phyloP scores from a whole-genome alignment of 2,113 vertebrate species.

The Leptobrachium leishanense region DNA sequence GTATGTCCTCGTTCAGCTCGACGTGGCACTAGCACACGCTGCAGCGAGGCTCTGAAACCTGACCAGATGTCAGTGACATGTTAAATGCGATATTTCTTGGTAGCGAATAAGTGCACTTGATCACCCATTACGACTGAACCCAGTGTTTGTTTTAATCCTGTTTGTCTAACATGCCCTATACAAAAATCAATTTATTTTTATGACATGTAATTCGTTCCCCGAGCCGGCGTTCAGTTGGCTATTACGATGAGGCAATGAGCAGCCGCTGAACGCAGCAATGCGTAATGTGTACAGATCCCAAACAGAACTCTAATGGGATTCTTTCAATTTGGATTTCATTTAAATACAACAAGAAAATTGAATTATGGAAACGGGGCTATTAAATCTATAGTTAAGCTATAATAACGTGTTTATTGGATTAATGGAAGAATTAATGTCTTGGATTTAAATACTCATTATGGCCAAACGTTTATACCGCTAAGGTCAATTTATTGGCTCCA shows the following conservation, averaged over 20 bases:
- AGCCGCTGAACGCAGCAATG: background rate
- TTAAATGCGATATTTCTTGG: constrained; percentile 11
- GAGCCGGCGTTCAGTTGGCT: background rate
- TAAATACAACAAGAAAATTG: constrained; percentile 27
- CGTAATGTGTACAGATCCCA: constrained; percentile 9
- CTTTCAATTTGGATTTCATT: constrained; percentile 18
- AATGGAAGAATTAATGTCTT: constrained; percentile 27
- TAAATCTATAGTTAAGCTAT: constrained; percentile 34
- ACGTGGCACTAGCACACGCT: background rate
- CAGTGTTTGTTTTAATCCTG: constrained; percentile 18
- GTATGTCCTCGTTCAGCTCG: too few relatives aligned
- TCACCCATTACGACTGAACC: constrained; percentile 2
- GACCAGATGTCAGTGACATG: background rate
- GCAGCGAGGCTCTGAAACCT: background rate
- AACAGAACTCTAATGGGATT: constrained; percentile 18
- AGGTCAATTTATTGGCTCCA: constrained; percentile 13
- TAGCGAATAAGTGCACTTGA: constrained; percentile 7
- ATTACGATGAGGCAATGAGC: background rate
- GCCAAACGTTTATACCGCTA: background rate
- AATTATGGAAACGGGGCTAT: constrained; percentile 20
- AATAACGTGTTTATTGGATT: constrained; percentile 3
- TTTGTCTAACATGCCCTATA: constrained; percentile 30
- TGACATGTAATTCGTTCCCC: constrained; percentile 36
- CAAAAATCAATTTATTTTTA: constrained; percentile 40
- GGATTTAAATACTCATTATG: background rate